These are phyloP conservation scores for Nomada ferruginata DNA, from an alignment of 2,888 invertebrate genomes.

Conservation along the genomic window DNA sequence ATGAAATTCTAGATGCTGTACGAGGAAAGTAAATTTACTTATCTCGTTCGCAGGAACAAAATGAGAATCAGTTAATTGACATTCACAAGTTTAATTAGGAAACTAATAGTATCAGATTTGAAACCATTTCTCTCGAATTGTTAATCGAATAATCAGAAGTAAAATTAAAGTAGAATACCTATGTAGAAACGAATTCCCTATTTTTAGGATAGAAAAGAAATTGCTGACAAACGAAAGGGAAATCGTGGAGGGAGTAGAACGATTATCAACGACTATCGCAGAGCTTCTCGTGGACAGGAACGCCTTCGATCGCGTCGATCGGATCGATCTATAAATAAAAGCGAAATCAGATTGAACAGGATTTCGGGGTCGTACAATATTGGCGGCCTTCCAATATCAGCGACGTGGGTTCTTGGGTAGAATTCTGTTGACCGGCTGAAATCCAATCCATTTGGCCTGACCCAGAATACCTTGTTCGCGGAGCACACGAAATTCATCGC, in stretches of 20 bases:
- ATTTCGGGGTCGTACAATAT: constrained; percentile 66
- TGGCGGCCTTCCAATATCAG: constrained; percentile 72
- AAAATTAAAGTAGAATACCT: too few relatives aligned
- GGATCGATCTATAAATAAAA: constrained; percentile 66
- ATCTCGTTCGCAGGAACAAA: too few relatives aligned
- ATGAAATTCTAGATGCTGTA: too few relatives aligned
- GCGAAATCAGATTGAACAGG: constrained; percentile 71
- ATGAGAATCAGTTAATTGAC: too few relatives aligned
- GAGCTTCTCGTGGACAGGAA: constrained; percentile 26
- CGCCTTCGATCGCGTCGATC: constrained; percentile 38
- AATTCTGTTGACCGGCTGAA: constrained; percentile 57
- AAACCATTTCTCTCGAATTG: too few relatives aligned
- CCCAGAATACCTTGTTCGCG: constrained; percentile 69
- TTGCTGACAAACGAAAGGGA: constrained; percentile 25
- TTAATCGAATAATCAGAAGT: too few relatives aligned
- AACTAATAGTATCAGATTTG: too few relatives aligned
- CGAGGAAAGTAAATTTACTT: too few relatives aligned
- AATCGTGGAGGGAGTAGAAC: constrained; percentile 43
- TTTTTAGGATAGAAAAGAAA: too few relatives aligned
- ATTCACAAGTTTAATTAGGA: too few relatives aligned
- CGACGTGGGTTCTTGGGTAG: constrained; percentile 37
- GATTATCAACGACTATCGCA: constrained; percentile 47
- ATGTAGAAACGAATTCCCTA: too few relatives aligned
- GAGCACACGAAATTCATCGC: constrained; percentile 50
- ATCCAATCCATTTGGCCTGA: constrained; percentile 74